Conservation (phyloP, 2,888 invertebrate species). For the Melangyna quadrimaculata region DNA sequence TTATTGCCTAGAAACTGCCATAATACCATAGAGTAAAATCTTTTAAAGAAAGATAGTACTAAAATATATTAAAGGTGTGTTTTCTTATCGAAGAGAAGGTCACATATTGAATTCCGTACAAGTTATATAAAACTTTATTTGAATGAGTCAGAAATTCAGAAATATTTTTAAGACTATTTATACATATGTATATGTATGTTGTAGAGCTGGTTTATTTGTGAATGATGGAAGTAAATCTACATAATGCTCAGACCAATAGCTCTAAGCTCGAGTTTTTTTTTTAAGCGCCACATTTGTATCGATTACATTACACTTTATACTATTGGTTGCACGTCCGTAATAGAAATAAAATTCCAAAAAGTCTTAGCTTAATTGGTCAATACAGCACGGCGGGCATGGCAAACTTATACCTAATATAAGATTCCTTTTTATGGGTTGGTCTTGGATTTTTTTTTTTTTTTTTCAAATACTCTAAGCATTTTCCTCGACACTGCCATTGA, state of each 20-base stretch:
- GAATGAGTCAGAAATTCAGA: conserved; percentile 4
- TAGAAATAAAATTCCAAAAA: conserved; percentile 31
- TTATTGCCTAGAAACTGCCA: background rate
- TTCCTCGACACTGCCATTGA: conserved; percentile 63
- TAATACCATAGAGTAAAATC: background rate
- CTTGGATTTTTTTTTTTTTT: conserved; percentile 1
- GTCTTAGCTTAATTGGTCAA: conserved; percentile 14
- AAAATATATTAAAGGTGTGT: conserved; percentile 14
- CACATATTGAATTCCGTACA: conserved; percentile 3
- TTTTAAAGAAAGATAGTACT: background rate
- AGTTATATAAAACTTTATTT: background rate
- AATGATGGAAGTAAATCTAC: background rate
- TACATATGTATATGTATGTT: too few species aligned
- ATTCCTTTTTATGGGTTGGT: conserved; percentile 9
- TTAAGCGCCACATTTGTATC: conserved; percentile 25
- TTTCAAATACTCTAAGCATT: conserved; percentile 1
- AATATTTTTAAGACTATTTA: background rate
- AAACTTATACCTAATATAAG: conserved; percentile 13
- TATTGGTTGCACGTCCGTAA: conserved; percentile 42
- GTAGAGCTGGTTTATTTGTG: background rate
- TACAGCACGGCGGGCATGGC: background rate
- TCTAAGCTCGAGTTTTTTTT: background rate
- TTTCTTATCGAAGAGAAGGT: conserved; percentile 10
- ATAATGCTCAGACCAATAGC: background rate
- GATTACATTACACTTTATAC: conserved; percentile 33